A percentile compares a stretch with the other conserved stretches of the same genome.
These are phyloP conservation scores for Micromussa lordhowensis DNA, from an alignment of 92 coral and sea anemone species.

Conservation along the genomic window DNA sequence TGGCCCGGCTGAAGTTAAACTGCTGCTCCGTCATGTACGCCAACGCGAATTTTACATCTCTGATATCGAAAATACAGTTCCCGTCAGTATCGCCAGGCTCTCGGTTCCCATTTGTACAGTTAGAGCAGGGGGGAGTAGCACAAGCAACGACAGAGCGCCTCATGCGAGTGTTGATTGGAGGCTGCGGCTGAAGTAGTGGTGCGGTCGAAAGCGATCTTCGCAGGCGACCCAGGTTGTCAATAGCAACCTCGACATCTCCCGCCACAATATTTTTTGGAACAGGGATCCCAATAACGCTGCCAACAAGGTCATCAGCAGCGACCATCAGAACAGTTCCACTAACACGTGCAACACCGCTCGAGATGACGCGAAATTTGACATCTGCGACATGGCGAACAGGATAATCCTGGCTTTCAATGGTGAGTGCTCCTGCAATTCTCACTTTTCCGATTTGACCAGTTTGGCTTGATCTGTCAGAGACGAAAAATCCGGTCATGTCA, in stretches of 20 bases:
- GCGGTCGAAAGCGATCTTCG: slow-evolving; percentile 28
- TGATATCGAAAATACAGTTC: slow-evolving; percentile 61
- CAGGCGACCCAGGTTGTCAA: slow-evolving; percentile 17
- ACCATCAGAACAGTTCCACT: slow-evolving; percentile 58
- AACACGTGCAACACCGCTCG: slow-evolving; percentile 36
- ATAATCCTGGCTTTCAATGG: slow-evolving; percentile 24
- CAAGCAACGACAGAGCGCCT: slow-evolving; percentile 52
- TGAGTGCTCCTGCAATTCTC: slow-evolving; percentile 48
- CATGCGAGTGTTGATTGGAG: background rate
- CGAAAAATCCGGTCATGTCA: slow-evolving; percentile 55
- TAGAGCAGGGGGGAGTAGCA: slow-evolving; percentile 51
- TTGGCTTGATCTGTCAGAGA: slow-evolving; percentile 18
- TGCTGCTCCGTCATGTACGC: slow-evolving; percentile 61
- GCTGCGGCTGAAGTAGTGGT: background rate
- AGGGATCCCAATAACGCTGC: slow-evolving; percentile 46
- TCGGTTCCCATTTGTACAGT: slow-evolving; percentile 40
- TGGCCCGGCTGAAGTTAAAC: slow-evolving; percentile 59
- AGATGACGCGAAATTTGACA: slow-evolving; percentile 34
- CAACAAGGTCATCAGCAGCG: slow-evolving; percentile 53
- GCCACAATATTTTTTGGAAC: slow-evolving; percentile 52
- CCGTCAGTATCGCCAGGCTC: slow-evolving; percentile 67
- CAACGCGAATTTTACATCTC: slow-evolving; percentile 61
- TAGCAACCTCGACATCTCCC: slow-evolving; percentile 40
- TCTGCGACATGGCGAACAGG: slow-evolving; percentile 52
- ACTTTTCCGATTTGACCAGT: slow-evolving; percentile 40